Evolutionary conservation across 1,140 invertebrate species (phyloP).

Genomic region (Macrotrachela quadricornifera): DNA sequence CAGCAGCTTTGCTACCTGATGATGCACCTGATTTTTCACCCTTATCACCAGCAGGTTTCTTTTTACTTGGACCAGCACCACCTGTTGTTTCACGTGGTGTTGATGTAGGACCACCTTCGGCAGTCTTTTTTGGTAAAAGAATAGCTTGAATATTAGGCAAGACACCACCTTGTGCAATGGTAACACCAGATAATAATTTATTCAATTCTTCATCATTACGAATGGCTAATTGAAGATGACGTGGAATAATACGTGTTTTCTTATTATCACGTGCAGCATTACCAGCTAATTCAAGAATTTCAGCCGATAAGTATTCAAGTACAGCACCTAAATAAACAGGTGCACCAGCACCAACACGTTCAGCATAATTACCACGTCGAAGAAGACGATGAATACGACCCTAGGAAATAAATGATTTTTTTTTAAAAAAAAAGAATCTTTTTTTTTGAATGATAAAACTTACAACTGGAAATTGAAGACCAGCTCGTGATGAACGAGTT

Average conservation of each 20-base stretch:
- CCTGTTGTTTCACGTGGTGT: too few relatives aligned
- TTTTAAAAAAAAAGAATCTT: too few relatives aligned
- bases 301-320: conserved; percentile 26
- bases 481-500: conserved; percentile 41
- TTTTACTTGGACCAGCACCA: too few relatives aligned
- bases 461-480: conserved; percentile 48
- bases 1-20: too few relatives aligned
- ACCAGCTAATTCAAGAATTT: conserved; percentile 39
- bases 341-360: conserved; percentile 19
- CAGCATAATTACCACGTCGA: conserved; percentile 22
- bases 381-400: conserved; percentile 31
- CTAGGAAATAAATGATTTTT: too few relatives aligned
- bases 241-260: conserved; percentile 34
- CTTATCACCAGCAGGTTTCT: too few relatives aligned
- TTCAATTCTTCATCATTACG: conserved; percentile 30
- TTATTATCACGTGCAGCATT: conserved; percentile 46
- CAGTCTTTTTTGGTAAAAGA: conserved; percentile 23
- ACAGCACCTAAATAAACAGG: conserved; percentile 29
- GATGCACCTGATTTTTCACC: too few relatives aligned
- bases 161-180: conserved; percentile 23
- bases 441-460: too few relatives aligned
- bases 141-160: conserved; percentile 28
- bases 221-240: conserved; percentile 34
- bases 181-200: not conserved
- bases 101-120: not conserved